Evolutionary conservation across 2,113 vertebrate species (phyloP), one percentile per base, ranked within the genome.

Genomic region (Xyrauchen texanus): DNA sequence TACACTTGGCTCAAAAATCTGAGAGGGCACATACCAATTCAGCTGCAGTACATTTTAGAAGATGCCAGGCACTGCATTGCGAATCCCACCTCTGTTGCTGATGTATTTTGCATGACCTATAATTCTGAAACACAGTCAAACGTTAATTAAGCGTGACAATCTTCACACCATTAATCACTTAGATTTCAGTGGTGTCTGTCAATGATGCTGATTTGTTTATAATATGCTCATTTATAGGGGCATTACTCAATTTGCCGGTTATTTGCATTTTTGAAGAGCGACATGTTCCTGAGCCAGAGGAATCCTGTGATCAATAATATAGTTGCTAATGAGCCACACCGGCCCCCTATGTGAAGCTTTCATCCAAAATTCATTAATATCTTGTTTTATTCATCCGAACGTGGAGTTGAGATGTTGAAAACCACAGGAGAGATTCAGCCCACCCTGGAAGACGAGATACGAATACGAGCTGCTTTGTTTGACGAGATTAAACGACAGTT

Each of bases 351-450:
- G 91, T 76, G 91, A 87, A 70, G 83, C 90, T 91, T 92, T 90
- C 90, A 93, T 93, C 86, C 87, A 92, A 93, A 92, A 93, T 94
- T 90, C 83, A 94, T 94, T 93, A 85, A 90, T 90, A 91, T 88
- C 87, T 88, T 93, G 90, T 93, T 93, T 92, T 91, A 92, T 93
- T 93, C 90, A 92, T 91, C 87, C 85, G 74, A 86, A 88, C 84
- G 87, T 87, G 86, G 88, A 87, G 87, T 87, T 84, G 88, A 84
- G 87, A 89, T 91, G 91, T 91, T 89, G 67, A 88, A 87, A 90
- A 83, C 91, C 82, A 67, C 84, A 87, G 86, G 89, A 87, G 77
- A 34, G 79, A 87, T 84, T 83, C 72, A 83, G 83, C 88, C 86
- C 88, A 86, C 80, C 84, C 90, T 86, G 88, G 79, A 62, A 69